Conservation (phyloP, 35 echinoderm and acorn worm genomes). For the Nesometra sesokonis region DNA sequence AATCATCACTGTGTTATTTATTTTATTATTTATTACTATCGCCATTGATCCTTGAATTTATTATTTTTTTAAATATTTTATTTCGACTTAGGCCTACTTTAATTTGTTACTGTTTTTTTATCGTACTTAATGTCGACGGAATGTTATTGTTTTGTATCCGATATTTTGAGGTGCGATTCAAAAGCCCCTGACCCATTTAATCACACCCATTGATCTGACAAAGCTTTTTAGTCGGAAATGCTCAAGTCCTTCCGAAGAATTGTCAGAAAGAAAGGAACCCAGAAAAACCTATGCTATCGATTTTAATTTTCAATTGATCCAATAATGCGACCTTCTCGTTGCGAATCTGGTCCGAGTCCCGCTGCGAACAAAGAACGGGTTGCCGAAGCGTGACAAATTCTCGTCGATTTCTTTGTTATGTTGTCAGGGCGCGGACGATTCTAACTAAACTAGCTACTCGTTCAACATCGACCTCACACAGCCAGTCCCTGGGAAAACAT, state of each 20-base stretch:
- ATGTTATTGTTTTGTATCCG: too few relatives aligned
- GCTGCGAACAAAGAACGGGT: neutral
- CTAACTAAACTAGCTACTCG: neutral
- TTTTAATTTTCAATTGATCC: neutral
- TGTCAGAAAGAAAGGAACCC: neutral
- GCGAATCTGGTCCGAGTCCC: neutral
- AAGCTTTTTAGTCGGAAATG: neutral
- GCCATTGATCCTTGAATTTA: too few relatives aligned
- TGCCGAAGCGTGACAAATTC: neutral
- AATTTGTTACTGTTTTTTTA: too few relatives aligned
- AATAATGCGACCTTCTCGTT: neutral
- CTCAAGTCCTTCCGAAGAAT: neutral
- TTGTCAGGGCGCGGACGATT: neutral
- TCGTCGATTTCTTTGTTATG: neutral
- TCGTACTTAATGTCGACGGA: too few relatives aligned
- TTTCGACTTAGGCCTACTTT: too few relatives aligned
- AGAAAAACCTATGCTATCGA: neutral
- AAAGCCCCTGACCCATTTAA: too few relatives aligned
- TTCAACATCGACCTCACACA: neutral
- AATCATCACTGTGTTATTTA: too few relatives aligned
- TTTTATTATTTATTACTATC: too few relatives aligned
- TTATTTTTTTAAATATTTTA: too few relatives aligned
- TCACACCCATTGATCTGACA: neutral
- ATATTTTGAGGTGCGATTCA: too few relatives aligned
- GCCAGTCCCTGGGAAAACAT: neutral